Conservation (phyloP, 2,113 vertebrate species). For the Sakesphorus luctuosus region DNA sequence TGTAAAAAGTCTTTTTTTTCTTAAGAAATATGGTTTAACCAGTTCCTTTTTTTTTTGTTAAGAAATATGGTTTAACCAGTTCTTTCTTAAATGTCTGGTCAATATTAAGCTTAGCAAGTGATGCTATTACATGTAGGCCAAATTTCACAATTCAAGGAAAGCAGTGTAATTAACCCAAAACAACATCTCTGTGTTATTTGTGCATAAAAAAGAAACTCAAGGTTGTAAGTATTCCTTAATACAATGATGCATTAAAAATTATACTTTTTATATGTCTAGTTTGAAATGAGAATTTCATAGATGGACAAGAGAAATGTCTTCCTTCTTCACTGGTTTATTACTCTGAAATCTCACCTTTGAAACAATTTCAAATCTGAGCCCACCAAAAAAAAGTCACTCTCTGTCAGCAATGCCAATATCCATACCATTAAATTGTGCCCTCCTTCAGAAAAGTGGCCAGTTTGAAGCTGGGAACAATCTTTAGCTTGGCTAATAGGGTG, state of each 20-base stretch:
- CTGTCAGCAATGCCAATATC: background rate
- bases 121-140: background rate
- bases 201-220: background rate
- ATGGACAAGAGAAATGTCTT: background rate
- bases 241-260: background rate
- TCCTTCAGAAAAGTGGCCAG: background rate
- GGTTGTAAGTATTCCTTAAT: background rate
- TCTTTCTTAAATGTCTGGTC: background rate
- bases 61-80: background rate
- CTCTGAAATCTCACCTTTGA: background rate
- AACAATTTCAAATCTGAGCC: background rate
- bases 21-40: background rate
- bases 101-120: background rate
- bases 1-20: background rate
- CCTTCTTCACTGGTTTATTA: background rate
- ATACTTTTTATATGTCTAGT: background rate
- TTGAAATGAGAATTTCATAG: background rate
- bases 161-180: background rate
- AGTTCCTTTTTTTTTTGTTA: background rate
- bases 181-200: background rate
- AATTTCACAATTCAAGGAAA: background rate
- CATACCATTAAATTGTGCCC: background rate
- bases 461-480: background rate
- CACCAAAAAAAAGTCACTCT: background rate
- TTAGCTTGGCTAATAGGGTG: background rate